Conservation (phyloP, 92 coral and sea anemone species). For the Umimayanthus chanpuru region DNA sequence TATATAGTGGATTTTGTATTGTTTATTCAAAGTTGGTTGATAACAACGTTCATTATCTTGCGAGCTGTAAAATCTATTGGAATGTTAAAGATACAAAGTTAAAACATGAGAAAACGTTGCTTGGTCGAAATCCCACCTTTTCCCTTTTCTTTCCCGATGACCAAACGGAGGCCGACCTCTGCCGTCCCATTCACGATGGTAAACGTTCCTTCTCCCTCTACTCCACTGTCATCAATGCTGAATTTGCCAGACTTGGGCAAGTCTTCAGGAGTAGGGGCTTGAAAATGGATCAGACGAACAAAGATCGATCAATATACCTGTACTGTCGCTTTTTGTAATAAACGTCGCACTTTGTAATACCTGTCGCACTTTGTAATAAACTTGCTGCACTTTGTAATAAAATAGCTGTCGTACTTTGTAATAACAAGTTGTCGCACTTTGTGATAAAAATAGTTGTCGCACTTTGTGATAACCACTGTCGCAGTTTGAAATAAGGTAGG, state of each 20-base stretch:
- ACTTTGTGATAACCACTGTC: too few species aligned
- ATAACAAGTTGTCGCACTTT: too few species aligned
- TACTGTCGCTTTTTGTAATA: too few species aligned
- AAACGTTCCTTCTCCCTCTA: constrained; percentile 78
- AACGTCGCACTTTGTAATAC: too few species aligned
- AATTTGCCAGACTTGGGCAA: constrained; percentile 55
- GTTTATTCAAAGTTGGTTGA: too few species aligned
- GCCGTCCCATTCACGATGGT: constrained; percentile 55
- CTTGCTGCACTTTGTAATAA: too few species aligned
- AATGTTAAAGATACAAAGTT: neutral
- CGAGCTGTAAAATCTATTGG: neutral
- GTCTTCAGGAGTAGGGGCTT: constrained; percentile 13
- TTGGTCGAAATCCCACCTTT: neutral
- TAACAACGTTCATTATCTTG: too few species aligned
- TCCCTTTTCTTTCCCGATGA: constrained; percentile 49
- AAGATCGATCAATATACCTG: neutral
- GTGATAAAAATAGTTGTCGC: too few species aligned
- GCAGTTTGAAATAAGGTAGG: too few species aligned
- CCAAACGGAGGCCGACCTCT: constrained; percentile 66
- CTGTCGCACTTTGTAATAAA: too few species aligned
- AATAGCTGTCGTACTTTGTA: too few species aligned
- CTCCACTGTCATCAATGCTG: constrained; percentile 66
- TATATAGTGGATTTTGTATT: too few species aligned
- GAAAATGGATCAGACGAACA: neutral
- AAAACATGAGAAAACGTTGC: neutral